Conservation (phyloP, 2,888 invertebrate genomes). For the Drosophila falleni region DNA sequence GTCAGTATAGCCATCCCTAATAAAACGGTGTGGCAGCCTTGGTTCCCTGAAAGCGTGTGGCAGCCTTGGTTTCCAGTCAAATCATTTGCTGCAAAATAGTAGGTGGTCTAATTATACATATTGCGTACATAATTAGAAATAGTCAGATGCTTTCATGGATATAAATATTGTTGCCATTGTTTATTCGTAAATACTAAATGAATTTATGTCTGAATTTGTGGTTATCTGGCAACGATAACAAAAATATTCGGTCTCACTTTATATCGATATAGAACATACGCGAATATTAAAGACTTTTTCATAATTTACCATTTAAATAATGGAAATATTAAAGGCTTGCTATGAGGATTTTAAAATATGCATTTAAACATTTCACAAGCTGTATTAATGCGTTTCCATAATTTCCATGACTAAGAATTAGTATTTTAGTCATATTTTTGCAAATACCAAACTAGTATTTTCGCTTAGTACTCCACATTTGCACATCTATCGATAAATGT, state of each 20-base stretch:
- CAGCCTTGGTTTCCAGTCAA: too few relatives aligned
- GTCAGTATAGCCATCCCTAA: too few relatives aligned
- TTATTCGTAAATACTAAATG: too few relatives aligned
- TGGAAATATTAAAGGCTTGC: too few relatives aligned
- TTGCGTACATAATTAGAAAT: too few relatives aligned
- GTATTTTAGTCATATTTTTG: slow-evolving; percentile 38
- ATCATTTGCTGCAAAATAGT: too few relatives aligned
- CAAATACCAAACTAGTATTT: slow-evolving; percentile 41
- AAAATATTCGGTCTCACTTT: background rate
- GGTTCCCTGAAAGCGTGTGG: too few relatives aligned
- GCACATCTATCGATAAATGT: slow-evolving; percentile 46
- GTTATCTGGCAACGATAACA: background rate
- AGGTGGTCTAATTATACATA: too few relatives aligned
- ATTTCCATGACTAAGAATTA: background rate
- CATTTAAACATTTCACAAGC: background rate
- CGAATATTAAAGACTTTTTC: background rate
- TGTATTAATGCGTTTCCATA: too few relatives aligned
- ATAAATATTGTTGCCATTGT: too few relatives aligned
- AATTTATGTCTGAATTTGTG: background rate
- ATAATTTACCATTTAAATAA: background rate
- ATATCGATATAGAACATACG: background rate
- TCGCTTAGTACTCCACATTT: slow-evolving; percentile 6
- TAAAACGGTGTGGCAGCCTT: too few relatives aligned
- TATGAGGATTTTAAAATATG: background rate
- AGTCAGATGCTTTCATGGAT: too few relatives aligned